These are phyloP conservation scores for Machaerirhynchus nigripectus DNA, from an alignment of 2,113 vertebrate species.

Conservation along the genomic window DNA sequence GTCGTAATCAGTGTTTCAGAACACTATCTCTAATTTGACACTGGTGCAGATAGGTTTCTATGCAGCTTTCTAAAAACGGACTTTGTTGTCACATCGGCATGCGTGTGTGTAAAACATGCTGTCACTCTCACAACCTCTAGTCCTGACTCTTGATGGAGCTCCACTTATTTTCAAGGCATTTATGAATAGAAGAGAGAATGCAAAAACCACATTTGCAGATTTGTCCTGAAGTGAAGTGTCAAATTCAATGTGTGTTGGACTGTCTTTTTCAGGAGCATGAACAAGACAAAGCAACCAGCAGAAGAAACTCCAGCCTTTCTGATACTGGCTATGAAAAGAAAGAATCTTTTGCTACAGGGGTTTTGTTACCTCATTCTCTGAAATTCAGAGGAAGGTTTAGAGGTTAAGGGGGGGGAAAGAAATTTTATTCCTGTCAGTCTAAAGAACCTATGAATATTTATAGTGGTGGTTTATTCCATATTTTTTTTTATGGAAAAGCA, in stretches of 20 bases:
- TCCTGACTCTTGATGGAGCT: conserved; percentile 47
- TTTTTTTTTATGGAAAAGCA: background rate
- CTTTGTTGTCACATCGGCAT: conserved; percentile 27
- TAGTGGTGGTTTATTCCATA: accelerated
- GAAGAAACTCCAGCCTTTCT: background rate
- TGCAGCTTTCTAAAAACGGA: conserved; percentile 9
- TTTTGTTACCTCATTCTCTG: background rate
- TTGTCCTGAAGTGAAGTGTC: conserved; percentile 63
- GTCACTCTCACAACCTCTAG: conserved; percentile 41
- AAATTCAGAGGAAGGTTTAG: background rate
- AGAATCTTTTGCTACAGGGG: background rate
- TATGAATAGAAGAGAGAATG: conserved; percentile 5
- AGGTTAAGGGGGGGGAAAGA: background rate
- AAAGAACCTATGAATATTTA: background rate
- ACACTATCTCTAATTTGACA: conserved; percentile 37
- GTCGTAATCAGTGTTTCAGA: conserved; percentile 61
- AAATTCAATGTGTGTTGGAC: conserved; percentile 39
- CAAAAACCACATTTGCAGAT: background rate
- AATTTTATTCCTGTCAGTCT: background rate
- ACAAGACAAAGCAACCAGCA: conserved; percentile 48
- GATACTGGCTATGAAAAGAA: background rate
- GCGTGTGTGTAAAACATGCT: conserved; percentile 42
- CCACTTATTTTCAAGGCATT: conserved; percentile 52
- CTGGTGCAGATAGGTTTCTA: conserved; percentile 20
- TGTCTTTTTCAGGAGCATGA: background rate